Conservation (phyloP, 2,113 vertebrate genomes). For the Hippocampus guttulatus region DNA sequence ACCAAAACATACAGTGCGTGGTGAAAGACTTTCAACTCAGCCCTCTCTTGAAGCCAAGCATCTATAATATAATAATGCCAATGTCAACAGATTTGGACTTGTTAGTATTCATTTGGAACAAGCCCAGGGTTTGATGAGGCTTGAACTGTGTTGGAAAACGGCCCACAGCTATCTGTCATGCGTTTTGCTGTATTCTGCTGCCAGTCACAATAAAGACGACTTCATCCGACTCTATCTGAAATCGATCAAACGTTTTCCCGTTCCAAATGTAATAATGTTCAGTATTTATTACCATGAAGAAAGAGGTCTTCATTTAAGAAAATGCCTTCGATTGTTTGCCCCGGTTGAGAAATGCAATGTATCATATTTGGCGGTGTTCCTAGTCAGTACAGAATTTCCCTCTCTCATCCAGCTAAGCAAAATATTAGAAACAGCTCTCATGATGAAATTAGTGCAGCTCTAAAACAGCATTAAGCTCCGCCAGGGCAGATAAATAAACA, state of each 20-base stretch:
- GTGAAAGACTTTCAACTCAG: background rate
- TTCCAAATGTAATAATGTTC: too few species aligned
- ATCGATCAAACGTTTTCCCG: background rate
- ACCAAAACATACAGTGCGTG: conserved; percentile 8
- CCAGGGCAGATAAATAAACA: too few species aligned
- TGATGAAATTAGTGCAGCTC: too few species aligned
- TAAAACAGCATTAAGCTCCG: too few species aligned
- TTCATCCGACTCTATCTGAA: background rate
- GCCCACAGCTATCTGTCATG: conserved; percentile 39
- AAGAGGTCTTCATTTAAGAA: too few species aligned
- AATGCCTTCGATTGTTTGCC: too few species aligned
- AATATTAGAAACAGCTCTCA: too few species aligned
- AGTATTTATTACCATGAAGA: too few species aligned
- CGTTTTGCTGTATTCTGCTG: background rate
- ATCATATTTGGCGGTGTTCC: too few species aligned
- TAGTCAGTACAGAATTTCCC: too few species aligned
- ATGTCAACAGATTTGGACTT: conserved; percentile 37
- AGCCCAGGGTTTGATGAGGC: conserved; percentile 65
- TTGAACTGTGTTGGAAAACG: conserved; percentile 52
- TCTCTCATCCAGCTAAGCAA: too few species aligned
- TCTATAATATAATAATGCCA: conserved; percentile 34
- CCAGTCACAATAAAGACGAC: background rate
- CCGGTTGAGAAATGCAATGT: too few species aligned
- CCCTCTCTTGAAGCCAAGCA: conserved; percentile 7
- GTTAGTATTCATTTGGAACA: conserved; percentile 60